phyloP scores from a whole-genome alignment of 2,797 vertebrate species.

The Mycteria americana region DNA sequence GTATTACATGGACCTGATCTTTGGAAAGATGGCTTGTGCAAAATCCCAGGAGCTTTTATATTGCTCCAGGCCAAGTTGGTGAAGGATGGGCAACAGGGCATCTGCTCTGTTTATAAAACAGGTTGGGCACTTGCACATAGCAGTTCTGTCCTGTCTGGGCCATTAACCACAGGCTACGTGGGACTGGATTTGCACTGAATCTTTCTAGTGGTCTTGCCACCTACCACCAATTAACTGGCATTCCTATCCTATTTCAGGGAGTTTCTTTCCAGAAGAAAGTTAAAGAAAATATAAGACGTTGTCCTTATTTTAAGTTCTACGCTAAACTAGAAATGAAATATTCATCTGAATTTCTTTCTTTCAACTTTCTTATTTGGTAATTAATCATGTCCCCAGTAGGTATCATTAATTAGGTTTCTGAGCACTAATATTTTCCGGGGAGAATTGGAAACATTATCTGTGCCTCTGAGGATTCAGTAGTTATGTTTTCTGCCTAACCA shows the following conservation, averaged over 20 bases:
- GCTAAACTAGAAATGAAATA: conserved; percentile 42
- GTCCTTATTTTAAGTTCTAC: conserved; percentile 35
- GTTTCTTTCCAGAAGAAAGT: not conserved
- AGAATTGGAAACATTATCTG: conserved; percentile 9
- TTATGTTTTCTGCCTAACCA: not conserved
- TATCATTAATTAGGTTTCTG: conserved; percentile 57
- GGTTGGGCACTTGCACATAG: not conserved
- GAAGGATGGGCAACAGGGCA: not conserved
- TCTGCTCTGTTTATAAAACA: not conserved
- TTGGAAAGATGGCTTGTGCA: not conserved
- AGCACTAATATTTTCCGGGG: not conserved
- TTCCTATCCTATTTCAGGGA: not conserved
- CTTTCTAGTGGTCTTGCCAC: not conserved
- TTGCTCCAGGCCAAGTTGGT: not conserved
- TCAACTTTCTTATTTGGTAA: conserved; percentile 45
- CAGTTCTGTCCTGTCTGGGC: not conserved
- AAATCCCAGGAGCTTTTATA: not conserved
- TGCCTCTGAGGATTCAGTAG: conserved; percentile 6
- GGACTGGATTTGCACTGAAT: not conserved
- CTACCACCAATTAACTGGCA: not conserved
- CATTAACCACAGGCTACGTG: rapidly evolving
- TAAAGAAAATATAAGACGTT: not conserved
- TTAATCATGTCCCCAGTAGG: conserved; percentile 38
- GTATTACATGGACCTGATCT: not conserved
- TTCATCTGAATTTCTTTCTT: conserved; percentile 36